Percentiles rank a stretch among this genome's conserved stretches.
Conservation (phyloP, 2,113 vertebrate species). For the Vireo altiloquus region DNA sequence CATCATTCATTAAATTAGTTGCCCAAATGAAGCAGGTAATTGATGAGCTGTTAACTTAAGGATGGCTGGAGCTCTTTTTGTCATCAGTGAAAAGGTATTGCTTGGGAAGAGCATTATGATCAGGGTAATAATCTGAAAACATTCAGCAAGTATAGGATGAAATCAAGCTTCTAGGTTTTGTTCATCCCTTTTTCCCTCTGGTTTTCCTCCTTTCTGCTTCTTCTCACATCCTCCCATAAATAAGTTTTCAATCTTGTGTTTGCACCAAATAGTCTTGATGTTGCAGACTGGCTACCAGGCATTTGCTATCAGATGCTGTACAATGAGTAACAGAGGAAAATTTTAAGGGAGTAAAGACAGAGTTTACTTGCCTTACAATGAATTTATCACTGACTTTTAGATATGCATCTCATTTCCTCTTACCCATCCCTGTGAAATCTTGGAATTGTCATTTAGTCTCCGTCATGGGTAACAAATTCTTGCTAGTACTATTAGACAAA, state of each 20-base stretch:
- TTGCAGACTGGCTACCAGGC: neutral
- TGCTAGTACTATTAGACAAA: neutral
- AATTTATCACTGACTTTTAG: neutral
- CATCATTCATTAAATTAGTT: conserved; percentile 56
- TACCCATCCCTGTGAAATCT: neutral
- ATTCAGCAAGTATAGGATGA: neutral
- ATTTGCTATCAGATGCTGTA: neutral
- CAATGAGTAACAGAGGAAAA: neutral
- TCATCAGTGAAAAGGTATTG: neutral
- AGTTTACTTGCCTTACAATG: neutral
- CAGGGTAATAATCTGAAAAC: neutral
- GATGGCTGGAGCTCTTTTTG: conserved; percentile 16
- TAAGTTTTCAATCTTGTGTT: neutral
- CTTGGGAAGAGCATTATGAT: neutral
- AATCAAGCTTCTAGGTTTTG: neutral
- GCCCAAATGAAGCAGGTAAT: conserved; percentile 43
- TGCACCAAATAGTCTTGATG: neutral
- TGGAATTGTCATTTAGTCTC: neutral
- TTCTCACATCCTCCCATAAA: neutral
- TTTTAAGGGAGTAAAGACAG: neutral
- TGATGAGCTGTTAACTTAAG: conserved; percentile 33
- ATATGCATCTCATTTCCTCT: neutral
- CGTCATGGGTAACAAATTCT: neutral
- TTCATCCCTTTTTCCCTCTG: neutral
- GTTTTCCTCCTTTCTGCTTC: neutral